phyloP scores from a whole-genome alignment of 2,113 vertebrate genomes.

The Natator depressus region DNA sequence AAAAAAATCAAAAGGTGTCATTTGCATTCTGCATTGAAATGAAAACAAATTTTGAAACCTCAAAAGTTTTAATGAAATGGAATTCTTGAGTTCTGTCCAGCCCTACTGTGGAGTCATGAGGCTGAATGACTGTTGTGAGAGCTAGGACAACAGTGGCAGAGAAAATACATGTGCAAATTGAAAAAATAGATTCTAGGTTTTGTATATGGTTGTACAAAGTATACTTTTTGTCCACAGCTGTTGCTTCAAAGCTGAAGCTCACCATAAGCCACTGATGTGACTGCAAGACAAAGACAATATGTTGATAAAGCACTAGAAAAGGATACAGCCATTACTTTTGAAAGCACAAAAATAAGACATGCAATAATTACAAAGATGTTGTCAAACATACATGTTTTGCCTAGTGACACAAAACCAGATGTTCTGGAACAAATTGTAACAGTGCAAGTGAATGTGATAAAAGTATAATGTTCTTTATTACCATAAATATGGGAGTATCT shows the following conservation, averaged over 20 bases:
- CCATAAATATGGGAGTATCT: background rate
- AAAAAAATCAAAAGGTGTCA: too few relatives aligned
- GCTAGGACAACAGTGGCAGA: background rate
- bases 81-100: too few relatives aligned
- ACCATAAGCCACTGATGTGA: background rate
- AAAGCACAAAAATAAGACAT: background rate
- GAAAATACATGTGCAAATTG: background rate
- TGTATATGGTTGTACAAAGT: too few relatives aligned
- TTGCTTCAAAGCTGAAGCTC: background rate
- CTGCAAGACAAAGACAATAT: background rate
- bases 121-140: background rate
- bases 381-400: background rate
- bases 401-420: background rate
- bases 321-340: background rate
- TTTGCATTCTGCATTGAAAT: too few relatives aligned
- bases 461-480: background rate
- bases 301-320: background rate
- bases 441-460: background rate
- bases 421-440: background rate
- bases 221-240: background rate
- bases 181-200: background rate
- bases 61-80: too few relatives aligned
- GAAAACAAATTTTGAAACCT: too few relatives aligned
- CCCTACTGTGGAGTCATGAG: background rate
- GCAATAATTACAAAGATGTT: background rate